Evolutionary conservation across 2,797 vertebrate species (phyloP).

Genomic region (Diplodus sargus): DNA sequence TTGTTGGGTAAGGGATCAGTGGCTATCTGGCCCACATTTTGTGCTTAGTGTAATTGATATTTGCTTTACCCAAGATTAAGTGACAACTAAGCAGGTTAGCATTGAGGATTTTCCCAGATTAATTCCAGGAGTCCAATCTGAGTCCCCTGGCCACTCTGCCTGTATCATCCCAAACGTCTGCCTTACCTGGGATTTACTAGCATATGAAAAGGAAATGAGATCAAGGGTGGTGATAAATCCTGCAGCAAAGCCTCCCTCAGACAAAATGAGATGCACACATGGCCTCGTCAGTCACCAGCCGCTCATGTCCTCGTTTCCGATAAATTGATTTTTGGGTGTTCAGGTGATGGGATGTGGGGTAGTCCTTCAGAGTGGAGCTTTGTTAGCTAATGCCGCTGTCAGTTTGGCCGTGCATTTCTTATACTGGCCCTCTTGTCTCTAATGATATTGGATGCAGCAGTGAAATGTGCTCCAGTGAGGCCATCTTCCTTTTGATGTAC

Average conservation of each 20-base stretch:
- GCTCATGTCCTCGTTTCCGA: slow-evolving; percentile 64
- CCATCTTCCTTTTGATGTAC: slow-evolving; percentile 27
- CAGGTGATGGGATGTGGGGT: slow-evolving; percentile 36
- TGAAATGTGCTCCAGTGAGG: slow-evolving; percentile 15
- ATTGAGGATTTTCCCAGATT: slow-evolving; percentile 80
- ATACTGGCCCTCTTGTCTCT: slow-evolving; percentile 7
- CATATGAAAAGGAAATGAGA: slow-evolving; percentile 81
- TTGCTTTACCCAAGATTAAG: slow-evolving; percentile 76
- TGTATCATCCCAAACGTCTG: slow-evolving; percentile 59
- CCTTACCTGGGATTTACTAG: slow-evolving; percentile 80
- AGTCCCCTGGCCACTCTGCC: slow-evolving; percentile 51
- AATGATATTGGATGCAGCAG: slow-evolving; percentile 26
- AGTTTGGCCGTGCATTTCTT: slow-evolving; percentile 26
- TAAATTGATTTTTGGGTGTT: slow-evolving; percentile 74
- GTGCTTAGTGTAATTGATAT: slow-evolving; percentile 79
- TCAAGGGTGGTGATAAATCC: slow-evolving; percentile 74
- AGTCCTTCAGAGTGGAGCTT: slow-evolving; percentile 49
- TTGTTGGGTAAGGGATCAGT: slow-evolving; percentile 59
- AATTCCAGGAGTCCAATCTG: slow-evolving; percentile 77
- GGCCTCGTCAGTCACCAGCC: slow-evolving; percentile 59
- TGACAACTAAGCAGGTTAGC: slow-evolving; percentile 78
- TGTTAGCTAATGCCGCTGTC: slow-evolving; percentile 42
- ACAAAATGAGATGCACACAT: slow-evolving; percentile 71
- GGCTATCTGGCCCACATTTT: slow-evolving; percentile 71
- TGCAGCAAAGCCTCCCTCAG: slow-evolving; percentile 58